Evolutionary conservation across 2,888 invertebrate genomes (phyloP).

Genomic region (Tipula helvola): DNA sequence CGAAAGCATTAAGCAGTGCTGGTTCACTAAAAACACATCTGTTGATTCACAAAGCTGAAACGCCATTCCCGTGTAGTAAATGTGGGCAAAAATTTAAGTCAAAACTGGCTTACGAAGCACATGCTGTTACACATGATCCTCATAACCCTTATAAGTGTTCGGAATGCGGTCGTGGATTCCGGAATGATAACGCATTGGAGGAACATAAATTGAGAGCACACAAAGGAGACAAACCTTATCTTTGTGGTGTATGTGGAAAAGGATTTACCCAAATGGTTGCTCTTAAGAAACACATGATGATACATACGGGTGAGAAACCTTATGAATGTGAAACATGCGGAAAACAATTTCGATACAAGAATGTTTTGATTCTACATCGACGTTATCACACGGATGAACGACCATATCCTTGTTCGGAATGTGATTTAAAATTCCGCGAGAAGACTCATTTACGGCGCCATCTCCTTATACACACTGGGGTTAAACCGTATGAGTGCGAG

Average conservation of each 20-base stretch:
- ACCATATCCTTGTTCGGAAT: background rate
- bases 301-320: background rate
- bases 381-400: conserved; percentile 1
- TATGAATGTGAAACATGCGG: background rate
- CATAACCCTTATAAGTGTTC: background rate
- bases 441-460: conserved; percentile 5
- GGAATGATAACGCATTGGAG: background rate
- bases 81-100: conserved; percentile 14
- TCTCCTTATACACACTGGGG: background rate
- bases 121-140: conserved; percentile 10
- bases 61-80: conserved; percentile 7
- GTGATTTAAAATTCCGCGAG: background rate
- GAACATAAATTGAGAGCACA: conserved; percentile 11
- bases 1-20: background rate
- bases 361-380: background rate
- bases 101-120: conserved; percentile 10
- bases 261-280: conserved; percentile 11
- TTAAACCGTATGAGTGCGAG: background rate
- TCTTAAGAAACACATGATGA: conserved; percentile 5
- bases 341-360: background rate
- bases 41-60: conserved; percentile 12
- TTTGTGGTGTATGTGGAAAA: conserved; percentile 13
- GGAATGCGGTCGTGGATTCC: background rate
- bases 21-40: background rate
- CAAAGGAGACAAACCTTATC: conserved; percentile 13